These are phyloP conservation scores for Amblyjoppa proteus DNA, from an alignment of 2,888 invertebrate species.

Conservation along the genomic window DNA sequence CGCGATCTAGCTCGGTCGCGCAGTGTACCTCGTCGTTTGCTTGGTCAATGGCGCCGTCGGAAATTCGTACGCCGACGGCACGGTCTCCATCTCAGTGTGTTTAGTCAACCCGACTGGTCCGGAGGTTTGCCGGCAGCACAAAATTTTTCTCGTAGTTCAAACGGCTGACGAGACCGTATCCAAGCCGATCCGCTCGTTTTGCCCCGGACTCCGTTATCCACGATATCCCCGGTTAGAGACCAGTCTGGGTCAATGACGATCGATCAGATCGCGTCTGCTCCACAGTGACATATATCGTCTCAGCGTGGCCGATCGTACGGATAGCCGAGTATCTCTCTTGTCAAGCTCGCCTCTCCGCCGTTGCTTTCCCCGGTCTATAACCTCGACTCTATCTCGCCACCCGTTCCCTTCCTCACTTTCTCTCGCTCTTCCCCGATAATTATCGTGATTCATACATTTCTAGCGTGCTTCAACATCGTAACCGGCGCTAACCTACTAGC, in stretches of 20 bases:
- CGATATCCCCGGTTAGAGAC: conserved; percentile 14
- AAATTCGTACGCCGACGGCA: neutral
- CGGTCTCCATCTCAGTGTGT: too few species aligned
- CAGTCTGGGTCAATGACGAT: conserved; percentile 49
- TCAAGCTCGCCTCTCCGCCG: conserved; percentile 47
- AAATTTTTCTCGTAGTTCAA: neutral
- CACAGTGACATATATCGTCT: conserved; percentile 51
- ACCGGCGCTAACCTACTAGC: conserved; percentile 41
- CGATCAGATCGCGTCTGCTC: conserved; percentile 48
- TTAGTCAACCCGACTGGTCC: too few species aligned
- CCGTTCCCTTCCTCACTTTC: conserved; percentile 25
- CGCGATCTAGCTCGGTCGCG: neutral
- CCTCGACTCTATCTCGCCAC: neutral
- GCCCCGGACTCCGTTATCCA: neutral
- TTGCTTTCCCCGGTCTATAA: conserved; percentile 16
- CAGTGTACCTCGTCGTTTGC: neutral
- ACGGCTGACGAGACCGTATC: neutral
- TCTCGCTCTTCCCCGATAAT: conserved; percentile 60
- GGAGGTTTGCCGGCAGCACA: neutral
- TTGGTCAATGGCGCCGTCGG: neutral
- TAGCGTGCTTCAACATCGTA: conserved; percentile 70
- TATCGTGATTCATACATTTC: conserved; percentile 71
- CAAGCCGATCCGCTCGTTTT: neutral
- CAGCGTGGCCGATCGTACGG: conserved; percentile 59
- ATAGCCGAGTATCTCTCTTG: conserved; percentile 52